A percentile compares a stretch with the other conserved stretches of the same genome.
Conservation (phyloP, 2,797 vertebrate species). For the Crenuchus spilurus region DNA sequence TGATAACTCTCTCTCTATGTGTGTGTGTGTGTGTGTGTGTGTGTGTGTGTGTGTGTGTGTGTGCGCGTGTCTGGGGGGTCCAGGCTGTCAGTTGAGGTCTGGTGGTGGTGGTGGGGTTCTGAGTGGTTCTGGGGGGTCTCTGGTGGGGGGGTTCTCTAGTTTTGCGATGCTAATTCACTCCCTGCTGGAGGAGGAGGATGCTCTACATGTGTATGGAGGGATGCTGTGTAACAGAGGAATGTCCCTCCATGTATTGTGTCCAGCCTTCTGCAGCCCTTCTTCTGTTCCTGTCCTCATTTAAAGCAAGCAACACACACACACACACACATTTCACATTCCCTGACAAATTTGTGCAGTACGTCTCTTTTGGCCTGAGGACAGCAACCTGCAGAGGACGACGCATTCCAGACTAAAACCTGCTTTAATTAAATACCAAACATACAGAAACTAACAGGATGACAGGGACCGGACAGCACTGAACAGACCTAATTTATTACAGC, state of each 20-base stretch:
- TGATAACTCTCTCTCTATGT: too few relatives aligned
- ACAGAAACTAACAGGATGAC: neutral
- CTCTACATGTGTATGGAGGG: constrained; percentile 62
- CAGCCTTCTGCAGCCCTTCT: constrained; percentile 23
- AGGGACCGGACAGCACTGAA: neutral
- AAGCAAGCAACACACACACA: constrained; percentile 45
- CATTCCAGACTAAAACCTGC: constrained; percentile 67
- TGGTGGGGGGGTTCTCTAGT: constrained; percentile 20
- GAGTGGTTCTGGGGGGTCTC: constrained; percentile 50
- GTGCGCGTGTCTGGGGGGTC: constrained; percentile 43
- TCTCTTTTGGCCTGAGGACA: constrained; percentile 58
- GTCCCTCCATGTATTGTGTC: constrained; percentile 54
- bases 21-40: constrained; percentile 44
- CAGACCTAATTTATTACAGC: too few relatives aligned
- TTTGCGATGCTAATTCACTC: constrained; percentile 73
- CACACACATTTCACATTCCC: constrained; percentile 61
- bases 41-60: constrained; percentile 42
- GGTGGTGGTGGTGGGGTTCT: too few relatives aligned
- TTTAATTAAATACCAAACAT: neutral
- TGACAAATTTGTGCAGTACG: constrained; percentile 71
- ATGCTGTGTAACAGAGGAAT: constrained; percentile 54
- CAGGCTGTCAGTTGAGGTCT: too few relatives aligned
- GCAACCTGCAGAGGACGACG: constrained; percentile 64
- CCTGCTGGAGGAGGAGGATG: constrained; percentile 68
- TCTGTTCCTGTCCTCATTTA: constrained; percentile 16